A percentile compares a stretch with the other conserved stretches of the same genome.
Conservation (phyloP, 2,888 invertebrate species). For the Reticulitermes lucifugus region DNA sequence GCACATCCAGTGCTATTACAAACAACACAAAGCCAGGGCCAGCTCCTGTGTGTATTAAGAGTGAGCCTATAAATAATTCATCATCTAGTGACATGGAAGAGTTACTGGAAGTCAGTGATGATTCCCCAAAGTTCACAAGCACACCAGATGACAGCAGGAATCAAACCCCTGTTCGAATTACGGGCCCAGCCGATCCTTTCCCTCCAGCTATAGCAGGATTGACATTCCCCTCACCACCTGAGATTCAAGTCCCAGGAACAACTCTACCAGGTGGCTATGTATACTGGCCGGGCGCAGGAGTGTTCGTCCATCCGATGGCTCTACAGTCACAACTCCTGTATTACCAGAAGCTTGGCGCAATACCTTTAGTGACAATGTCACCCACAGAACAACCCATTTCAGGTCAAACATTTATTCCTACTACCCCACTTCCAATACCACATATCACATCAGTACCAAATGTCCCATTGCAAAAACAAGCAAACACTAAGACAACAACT, state of each 20-base stretch:
- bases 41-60: slow-evolving; percentile 39
- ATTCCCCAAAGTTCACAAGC: slow-evolving; percentile 25
- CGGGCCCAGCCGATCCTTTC: background rate
- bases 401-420: slow-evolving; percentile 17
- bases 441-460: slow-evolving; percentile 57
- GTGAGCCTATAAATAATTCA: slow-evolving; percentile 31
- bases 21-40: background rate
- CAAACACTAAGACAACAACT: slow-evolving; percentile 30
- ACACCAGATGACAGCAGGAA: slow-evolving; percentile 38
- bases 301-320: slow-evolving; percentile 80
- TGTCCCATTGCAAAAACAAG: background rate
- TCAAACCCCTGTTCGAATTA: slow-evolving; percentile 9
- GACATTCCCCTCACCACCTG: background rate
- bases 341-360: slow-evolving; percentile 78
- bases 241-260: background rate
- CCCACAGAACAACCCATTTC: slow-evolving; percentile 56
- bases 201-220: background rate
- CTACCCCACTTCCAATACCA: slow-evolving; percentile 63
- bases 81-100: slow-evolving; percentile 45
- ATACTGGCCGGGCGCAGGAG: slow-evolving; percentile 78
- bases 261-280: slow-evolving; percentile 65
- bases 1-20: background rate
- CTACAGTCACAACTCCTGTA: slow-evolving; percentile 78
- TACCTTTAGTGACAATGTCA: slow-evolving; percentile 48
- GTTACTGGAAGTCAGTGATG: slow-evolving; percentile 23